Conservation (phyloP, 1,140 invertebrate species). For the Pygmarrhopalites habei region DNA sequence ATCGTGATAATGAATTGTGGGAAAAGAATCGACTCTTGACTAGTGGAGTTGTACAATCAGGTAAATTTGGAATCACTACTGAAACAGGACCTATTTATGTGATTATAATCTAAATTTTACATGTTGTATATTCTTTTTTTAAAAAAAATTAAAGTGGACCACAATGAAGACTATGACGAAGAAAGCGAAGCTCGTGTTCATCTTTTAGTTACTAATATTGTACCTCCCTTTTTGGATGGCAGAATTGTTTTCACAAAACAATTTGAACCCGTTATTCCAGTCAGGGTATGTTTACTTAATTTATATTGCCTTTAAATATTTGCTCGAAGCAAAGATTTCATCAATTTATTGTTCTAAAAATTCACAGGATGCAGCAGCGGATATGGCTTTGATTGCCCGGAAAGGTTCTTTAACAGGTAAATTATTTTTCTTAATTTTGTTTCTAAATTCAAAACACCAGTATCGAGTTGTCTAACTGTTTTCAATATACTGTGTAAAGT, state of each 20-base stretch:
- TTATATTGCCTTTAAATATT: not conserved
- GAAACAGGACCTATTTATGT: too few relatives aligned
- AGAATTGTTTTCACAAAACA: slow-evolving; percentile 99
- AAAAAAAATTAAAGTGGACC: slow-evolving; percentile 72
- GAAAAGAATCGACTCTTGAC: slow-evolving; percentile 97
- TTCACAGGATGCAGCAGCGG: slow-evolving; percentile 83
- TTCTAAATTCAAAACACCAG: too few relatives aligned
- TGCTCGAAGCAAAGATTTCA: slow-evolving; percentile 14
- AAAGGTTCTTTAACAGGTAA: slow-evolving; percentile 90
- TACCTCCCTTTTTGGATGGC: slow-evolving; percentile 97
- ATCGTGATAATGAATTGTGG: slow-evolving; percentile 78
- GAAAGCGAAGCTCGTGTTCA: slow-evolving; percentile 88
- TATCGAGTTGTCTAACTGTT: too few relatives aligned
- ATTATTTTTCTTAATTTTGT: too few relatives aligned
- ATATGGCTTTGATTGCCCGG: slow-evolving; percentile 94
- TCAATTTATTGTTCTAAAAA: slow-evolving; percentile 15
- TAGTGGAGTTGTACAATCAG: slow-evolving; percentile 93
- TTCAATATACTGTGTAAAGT: too few relatives aligned
- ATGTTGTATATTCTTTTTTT: too few relatives aligned
- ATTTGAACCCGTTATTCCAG: slow-evolving; percentile 89
- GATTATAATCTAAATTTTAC: too few relatives aligned
- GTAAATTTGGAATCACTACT: too few relatives aligned
- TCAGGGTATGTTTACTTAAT: slow-evolving; percentile 50
- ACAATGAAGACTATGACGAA: slow-evolving; percentile 90
- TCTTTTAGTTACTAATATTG: slow-evolving; percentile 94